phyloP scores from a whole-genome alignment of 2,888 invertebrate species.

The Rhagonycha fulva region DNA sequence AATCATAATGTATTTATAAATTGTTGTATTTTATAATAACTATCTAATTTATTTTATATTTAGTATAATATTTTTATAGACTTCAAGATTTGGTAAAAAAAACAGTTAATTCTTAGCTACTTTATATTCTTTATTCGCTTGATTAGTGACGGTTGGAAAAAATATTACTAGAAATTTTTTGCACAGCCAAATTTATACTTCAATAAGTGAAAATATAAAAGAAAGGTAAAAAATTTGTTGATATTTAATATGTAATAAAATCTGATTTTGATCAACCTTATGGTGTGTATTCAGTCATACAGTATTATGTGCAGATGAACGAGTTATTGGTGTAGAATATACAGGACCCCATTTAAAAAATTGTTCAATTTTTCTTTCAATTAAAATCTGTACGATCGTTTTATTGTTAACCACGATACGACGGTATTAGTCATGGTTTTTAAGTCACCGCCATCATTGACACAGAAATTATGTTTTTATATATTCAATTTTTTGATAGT shows the following conservation, averaged over 20 bases:
- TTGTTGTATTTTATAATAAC: too few relatives aligned
- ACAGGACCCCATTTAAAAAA: background rate
- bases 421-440: background rate
- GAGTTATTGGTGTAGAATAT: background rate
- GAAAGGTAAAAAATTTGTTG: background rate
- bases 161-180: background rate
- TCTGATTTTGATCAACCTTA: background rate
- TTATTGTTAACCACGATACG: background rate
- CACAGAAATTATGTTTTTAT: background rate
- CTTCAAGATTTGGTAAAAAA: too few relatives aligned
- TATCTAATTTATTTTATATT: too few relatives aligned
- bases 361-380: background rate
- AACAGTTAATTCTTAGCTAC: background rate
- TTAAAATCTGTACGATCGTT: background rate
- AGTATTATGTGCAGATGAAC: background rate
- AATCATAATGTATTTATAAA: too few relatives aligned
- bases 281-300: background rate
- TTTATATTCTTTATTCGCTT: background rate
- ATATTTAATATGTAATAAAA: slow-evolving; percentile 2
- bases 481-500: background rate
- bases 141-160: too few relatives aligned
- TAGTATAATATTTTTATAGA: too few relatives aligned
- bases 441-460: background rate
- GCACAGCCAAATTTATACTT: background rate
- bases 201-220: background rate